phyloP scores from a whole-genome alignment of 2,888 invertebrate genomes.

The Lasioglossum malachurum region DNA sequence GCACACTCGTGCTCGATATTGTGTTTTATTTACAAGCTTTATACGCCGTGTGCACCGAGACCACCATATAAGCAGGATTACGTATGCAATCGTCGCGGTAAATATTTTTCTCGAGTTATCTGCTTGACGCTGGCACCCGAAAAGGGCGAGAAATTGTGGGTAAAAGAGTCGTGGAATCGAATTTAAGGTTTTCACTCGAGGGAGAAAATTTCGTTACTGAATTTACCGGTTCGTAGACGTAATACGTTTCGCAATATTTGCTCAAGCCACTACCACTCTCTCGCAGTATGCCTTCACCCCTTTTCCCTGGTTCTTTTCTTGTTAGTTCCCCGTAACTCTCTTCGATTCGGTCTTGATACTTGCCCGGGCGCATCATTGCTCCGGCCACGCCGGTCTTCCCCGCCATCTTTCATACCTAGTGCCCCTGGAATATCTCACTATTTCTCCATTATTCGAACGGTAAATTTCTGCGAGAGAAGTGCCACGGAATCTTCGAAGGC shows the following conservation, averaged over 20 bases:
- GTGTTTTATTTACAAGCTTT: neutral
- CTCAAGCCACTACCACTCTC: slow-evolving; percentile 44
- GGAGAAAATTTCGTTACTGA: slow-evolving; percentile 70
- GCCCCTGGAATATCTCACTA: slow-evolving; percentile 69
- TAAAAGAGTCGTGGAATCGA: slow-evolving; percentile 41
- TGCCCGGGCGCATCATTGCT: slow-evolving; percentile 17
- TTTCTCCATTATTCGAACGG: slow-evolving; percentile 78
- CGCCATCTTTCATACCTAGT: slow-evolving; percentile 29
- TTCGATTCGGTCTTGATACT: slow-evolving; percentile 49
- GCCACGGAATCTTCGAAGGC: slow-evolving; percentile 69
- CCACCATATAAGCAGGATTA: slow-evolving; percentile 14
- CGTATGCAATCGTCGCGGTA: slow-evolving; percentile 14
- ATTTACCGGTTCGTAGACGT: slow-evolving; percentile 68
- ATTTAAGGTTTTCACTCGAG: slow-evolving; percentile 55
- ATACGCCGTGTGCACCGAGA: neutral
- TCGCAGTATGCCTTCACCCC: slow-evolving; percentile 6
- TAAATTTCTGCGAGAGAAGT: slow-evolving; percentile 75
- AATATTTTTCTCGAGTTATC: slow-evolving; percentile 43
- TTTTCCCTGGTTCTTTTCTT: slow-evolving; percentile 27
- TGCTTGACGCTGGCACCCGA: slow-evolving; percentile 8
- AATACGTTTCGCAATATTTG: slow-evolving; percentile 78
- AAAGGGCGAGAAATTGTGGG: slow-evolving; percentile 25
- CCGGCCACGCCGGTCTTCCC: slow-evolving; percentile 6
- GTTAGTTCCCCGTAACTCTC: slow-evolving; percentile 25
- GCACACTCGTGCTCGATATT: neutral